These are phyloP conservation scores for Theropithecus gelada DNA, from an alignment of 2,113 vertebrate species.

Conservation along the genomic window DNA sequence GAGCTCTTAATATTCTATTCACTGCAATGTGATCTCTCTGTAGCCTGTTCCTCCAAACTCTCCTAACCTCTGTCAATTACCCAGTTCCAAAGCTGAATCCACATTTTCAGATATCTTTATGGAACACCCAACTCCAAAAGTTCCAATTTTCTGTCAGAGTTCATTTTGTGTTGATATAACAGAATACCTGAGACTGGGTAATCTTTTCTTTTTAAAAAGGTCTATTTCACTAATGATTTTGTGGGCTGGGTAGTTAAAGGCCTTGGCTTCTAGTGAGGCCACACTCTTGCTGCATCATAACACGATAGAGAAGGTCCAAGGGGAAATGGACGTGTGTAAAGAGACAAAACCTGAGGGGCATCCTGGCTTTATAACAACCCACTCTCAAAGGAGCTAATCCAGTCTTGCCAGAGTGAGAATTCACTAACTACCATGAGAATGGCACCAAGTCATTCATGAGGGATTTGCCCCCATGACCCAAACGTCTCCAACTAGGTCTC, in stretches of 20 bases:
- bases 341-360: not conserved
- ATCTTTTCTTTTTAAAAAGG: not conserved
- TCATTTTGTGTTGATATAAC: not conserved
- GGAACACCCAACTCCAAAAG: not conserved
- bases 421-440: not conserved
- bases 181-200: not conserved
- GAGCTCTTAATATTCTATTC: not conserved
- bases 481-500: not conserved
- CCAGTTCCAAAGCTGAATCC: not conserved
- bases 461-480: not conserved
- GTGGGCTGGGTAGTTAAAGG: not conserved
- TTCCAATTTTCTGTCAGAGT: not conserved
- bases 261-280: not conserved
- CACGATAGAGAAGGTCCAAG: not conserved
- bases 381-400: not conserved
- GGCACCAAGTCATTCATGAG: not conserved
- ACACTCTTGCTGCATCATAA: not conserved
- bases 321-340: not conserved
- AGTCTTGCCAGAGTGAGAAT: not conserved
- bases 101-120: not conserved
- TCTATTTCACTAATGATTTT: not conserved
- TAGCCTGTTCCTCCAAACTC: not conserved
- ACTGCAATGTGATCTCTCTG: not conserved
- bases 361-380: not conserved
- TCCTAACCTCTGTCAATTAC: not conserved